A percentile compares a stretch with the other conserved stretches of the same genome.
These are phyloP conservation scores for Drosophila sp. DNA, from an alignment of 1,140 invertebrate genomes.

Conservation along the genomic window DNA sequence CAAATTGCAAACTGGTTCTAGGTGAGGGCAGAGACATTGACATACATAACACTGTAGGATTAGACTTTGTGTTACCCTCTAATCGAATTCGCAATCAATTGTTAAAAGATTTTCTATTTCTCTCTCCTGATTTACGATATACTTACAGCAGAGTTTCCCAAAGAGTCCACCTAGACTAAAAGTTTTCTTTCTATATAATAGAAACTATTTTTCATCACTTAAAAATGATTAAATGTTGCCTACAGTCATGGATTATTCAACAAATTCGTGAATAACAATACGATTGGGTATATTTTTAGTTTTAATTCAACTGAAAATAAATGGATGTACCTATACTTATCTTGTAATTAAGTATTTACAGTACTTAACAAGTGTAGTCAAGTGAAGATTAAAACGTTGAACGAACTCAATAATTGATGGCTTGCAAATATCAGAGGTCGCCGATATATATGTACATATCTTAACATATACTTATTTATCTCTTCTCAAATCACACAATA, in stretches of 20 bases:
- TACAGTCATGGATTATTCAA: too few relatives aligned
- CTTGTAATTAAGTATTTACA: not conserved
- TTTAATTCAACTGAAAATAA: not conserved
- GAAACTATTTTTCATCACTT: too few relatives aligned
- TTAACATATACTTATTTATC: not conserved
- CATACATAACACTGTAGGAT: not conserved
- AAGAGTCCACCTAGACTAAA: too few relatives aligned
- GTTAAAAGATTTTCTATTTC: too few relatives aligned
- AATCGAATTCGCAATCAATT: not conserved
- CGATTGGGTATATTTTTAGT: too few relatives aligned
- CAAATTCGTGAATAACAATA: too few relatives aligned
- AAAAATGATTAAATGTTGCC: too few relatives aligned
- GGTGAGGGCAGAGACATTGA: conserved; percentile 6
- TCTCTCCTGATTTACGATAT: too few relatives aligned
- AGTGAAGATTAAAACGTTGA: conserved; percentile 4
- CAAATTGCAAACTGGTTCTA: conserved; percentile 14
- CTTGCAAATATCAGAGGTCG: not conserved
- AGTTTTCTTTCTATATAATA: too few relatives aligned
- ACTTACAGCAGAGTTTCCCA: too few relatives aligned
- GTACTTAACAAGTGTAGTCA: not conserved
- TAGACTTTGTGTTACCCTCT: not conserved
- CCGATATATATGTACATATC: not conserved
- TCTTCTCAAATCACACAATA: not conserved
- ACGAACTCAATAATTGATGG: not conserved
- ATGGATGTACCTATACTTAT: not conserved